Base-by-base conservation (phyloP, 2,888 invertebrate genomes). In the Drosophila picticornis region DNA sequence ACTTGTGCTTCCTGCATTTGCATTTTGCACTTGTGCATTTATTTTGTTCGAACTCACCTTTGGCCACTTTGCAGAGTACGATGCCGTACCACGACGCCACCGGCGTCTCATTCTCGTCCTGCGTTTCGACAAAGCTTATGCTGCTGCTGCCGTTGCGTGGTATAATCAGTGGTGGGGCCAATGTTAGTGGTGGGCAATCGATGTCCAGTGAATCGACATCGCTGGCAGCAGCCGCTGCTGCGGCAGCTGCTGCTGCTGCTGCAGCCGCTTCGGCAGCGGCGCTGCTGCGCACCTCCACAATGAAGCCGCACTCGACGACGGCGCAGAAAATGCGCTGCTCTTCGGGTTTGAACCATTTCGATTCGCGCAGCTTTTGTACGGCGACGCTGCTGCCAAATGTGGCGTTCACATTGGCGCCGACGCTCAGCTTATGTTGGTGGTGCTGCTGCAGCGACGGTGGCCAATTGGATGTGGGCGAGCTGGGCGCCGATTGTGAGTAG, bases 281-380 rank as follows among this genome's bases (percentile, higher is more conserved):
- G 63, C 80, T 90, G 80, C 84, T 90, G 77, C 95, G 94, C 70
- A 95, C 94, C 92, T 96, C 96, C 77, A 96, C 94, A 83, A 96
- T 95, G 93, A 96, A 96, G 65, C 96, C 96, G 50, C 95, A 94
- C 93, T 96, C 96, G 88, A 96, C 94, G 68, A 96, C 96, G 64
- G 96, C 95, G 92, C 96, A 96, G 81, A 96, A 94, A 84, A 96
- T 95, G 87, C 95, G 95, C 91, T 95, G 94, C 93, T 96, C 96
- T 85, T 95, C 95, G 81, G 95, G 95, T 81, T 94, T 95, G 91
- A 96, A 96, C 96, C 96, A 96, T 94, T 96, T 96, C 75, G 96
- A 95, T 92, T 96, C 96, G 77, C 96, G 94, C 81, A 96, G 94
- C 91, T 96, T 96, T 91, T 96, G 96, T 74, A 96, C 96, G 57